These are phyloP conservation scores for Drosophila anomelani DNA, from an alignment of 2,888 invertebrate genomes.

Conservation along the genomic window DNA sequence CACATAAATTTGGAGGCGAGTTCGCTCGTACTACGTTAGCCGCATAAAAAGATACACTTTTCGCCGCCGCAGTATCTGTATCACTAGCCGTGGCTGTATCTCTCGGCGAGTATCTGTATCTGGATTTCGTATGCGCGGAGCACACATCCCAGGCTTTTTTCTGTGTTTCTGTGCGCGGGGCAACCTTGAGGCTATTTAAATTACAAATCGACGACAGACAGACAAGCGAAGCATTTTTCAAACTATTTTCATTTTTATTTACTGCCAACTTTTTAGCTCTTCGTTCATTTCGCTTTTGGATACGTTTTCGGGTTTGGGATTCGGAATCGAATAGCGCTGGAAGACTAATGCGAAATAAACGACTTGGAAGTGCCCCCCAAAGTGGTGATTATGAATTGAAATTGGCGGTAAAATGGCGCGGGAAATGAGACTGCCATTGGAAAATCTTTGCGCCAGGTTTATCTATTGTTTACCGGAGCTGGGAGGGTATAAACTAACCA, in stretches of 20 bases:
- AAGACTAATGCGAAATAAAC: slow-evolving; percentile 78
- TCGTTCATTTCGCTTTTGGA: slow-evolving; percentile 25
- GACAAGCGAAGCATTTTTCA: slow-evolving; percentile 61
- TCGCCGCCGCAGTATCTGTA: slow-evolving; percentile 36
- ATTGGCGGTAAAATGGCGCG: slow-evolving; percentile 46
- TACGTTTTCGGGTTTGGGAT: slow-evolving; percentile 25
- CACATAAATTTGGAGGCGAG: slow-evolving; percentile 70
- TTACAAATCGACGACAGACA: slow-evolving; percentile 67
- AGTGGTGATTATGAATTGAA: slow-evolving; percentile 76
- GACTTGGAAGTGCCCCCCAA: slow-evolving; percentile 70
- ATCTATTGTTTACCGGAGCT: slow-evolving; percentile 76
- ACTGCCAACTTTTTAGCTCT: slow-evolving; percentile 71
- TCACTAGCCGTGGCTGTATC: slow-evolving; percentile 63
- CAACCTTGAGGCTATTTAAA: slow-evolving; percentile 82
- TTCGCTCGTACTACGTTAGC: slow-evolving; percentile 65
- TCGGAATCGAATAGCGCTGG: slow-evolving; percentile 47
- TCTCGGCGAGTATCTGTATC: slow-evolving; percentile 58
- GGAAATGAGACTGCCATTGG: slow-evolving; percentile 56
- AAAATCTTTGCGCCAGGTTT: slow-evolving; percentile 68
- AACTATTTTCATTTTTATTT: slow-evolving; percentile 81
- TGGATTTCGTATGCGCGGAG: slow-evolving; percentile 64
- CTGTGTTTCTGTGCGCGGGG: slow-evolving; percentile 39
- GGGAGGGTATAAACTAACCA: slow-evolving; percentile 9
- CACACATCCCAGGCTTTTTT: slow-evolving; percentile 48
- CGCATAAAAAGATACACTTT: slow-evolving; percentile 61